Evolutionary conservation across 2,797 vertebrate species (phyloP), one percentile per base, ranked within the genome.

Genomic region (Simalia tracyae): DNA sequence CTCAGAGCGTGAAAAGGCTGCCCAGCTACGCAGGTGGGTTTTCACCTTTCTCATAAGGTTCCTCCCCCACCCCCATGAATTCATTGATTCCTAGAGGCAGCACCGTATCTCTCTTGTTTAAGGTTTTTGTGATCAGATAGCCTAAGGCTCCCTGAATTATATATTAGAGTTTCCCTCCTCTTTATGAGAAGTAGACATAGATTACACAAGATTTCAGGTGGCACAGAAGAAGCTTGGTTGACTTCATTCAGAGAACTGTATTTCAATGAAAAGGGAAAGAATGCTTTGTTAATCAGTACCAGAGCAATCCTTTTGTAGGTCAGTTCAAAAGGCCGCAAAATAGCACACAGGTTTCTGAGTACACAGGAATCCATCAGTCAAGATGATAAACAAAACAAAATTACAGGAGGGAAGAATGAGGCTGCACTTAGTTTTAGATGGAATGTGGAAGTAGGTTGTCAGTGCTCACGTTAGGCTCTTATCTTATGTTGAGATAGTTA

Each of bases 1-100:
- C 95, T 99, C 99, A 0, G 99, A 99, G 94, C 97, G 98, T 84
- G 99, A 99, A 95, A 99, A 99, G 93, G 98, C 98, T 97, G 98
- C 98, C 84, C 99, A 99, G 95, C 96, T 99, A 19, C 98, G 98
- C 95, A 98, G 98, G 99, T 99, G 93, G 36, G 22, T 28, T 28
- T 54, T 10, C 22, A 2, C 61, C 68, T 24, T 60, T 8, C 31
- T 50, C 66, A 2, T 46, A 61, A 22, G 5, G 4, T 24, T 10
- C 24, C 11, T 2, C 11, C 9, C 10, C 4, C 5, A 0, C 36
- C 14, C 1, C 4, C 24, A 60, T 7, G 0, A 61, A 42, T 22
- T 87, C 22, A 61, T 22, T 15, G 22, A 42, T 26, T 76, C 72
- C 15, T 11, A 68, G 22, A 57, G 5, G 9, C 64, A 26, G 8